Evolutionary conservation across 2,797 vertebrate genomes (phyloP).

Genomic region (Acanthis flammea): DNA sequence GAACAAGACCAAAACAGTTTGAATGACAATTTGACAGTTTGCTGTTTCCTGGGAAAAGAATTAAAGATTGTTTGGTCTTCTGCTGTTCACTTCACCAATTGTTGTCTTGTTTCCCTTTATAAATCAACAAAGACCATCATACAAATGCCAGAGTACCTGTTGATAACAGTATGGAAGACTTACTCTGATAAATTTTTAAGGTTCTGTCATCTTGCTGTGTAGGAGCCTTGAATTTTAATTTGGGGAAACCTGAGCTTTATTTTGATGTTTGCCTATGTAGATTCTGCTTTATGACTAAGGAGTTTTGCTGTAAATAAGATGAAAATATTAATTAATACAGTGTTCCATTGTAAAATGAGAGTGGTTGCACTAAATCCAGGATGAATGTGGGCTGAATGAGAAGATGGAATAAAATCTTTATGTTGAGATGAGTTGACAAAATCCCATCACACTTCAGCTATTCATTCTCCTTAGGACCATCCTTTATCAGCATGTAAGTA

Average conservation of each 20-base stretch:
- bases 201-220: not conserved
- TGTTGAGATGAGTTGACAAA: not conserved
- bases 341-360: not conserved
- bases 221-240: not conserved
- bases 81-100: not conserved
- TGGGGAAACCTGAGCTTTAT: not conserved
- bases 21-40: not conserved
- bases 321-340: not conserved
- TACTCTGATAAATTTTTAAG: not conserved
- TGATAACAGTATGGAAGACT: not conserved
- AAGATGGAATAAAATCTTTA: not conserved
- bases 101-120: not conserved
- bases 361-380: not conserved
- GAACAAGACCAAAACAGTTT: slow-evolving; percentile 53
- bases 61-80: not conserved
- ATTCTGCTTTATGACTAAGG: not conserved
- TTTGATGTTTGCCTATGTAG: not conserved
- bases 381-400: not conserved
- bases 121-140: not conserved
- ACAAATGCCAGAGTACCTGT: not conserved
- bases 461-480: not conserved
- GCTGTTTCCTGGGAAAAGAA: not conserved
- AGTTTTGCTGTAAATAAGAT: not conserved
- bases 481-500: not conserved
- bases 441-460: not conserved